A percentile compares a stretch with the other conserved stretches of the same genome.
These are phyloP conservation scores for Cryptoblepharus egeriae DNA, from an alignment of 2,797 vertebrate genomes.

Conservation along the genomic window DNA sequence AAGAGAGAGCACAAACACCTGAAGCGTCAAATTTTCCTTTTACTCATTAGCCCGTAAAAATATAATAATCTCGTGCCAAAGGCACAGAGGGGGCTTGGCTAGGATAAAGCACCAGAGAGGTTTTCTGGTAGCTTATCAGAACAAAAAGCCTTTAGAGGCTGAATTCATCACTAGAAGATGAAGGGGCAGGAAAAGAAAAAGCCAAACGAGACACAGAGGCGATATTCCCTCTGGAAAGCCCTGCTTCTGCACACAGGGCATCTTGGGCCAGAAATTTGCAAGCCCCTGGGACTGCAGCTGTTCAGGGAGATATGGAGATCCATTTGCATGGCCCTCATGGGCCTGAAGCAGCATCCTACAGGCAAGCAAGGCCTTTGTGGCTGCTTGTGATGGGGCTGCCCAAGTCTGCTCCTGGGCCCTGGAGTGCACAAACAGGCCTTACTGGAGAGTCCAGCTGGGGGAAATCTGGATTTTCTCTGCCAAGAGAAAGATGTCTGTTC, in stretches of 20 bases:
- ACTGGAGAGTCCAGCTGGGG: neutral
- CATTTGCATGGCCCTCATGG: neutral
- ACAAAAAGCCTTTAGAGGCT: neutral
- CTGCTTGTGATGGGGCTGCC: too few relatives aligned
- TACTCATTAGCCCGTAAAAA: neutral
- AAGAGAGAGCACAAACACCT: neutral
- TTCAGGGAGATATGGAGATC: neutral
- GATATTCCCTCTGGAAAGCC: neutral
- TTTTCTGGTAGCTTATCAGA: neutral
- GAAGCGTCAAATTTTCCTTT: neutral
- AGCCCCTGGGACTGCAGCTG: neutral
- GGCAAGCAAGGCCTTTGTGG: neutral
- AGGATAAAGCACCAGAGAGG: neutral
- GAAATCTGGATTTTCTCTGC: neutral
- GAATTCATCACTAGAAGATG: neutral
- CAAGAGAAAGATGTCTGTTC: neutral
- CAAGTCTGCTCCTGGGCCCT: neutral
- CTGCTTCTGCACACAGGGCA: neutral
- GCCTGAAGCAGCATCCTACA: neutral
- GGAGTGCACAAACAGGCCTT: fast-evolving
- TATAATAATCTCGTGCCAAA: neutral
- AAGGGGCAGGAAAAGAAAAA: neutral
- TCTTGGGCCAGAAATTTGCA: neutral
- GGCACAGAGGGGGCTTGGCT: neutral
- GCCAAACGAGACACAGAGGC: neutral